Percentiles rank a stretch among this genome's conserved stretches.
phyloP scores from a whole-genome alignment of 92 coral and sea anemone species.

The Siderastrea siderea region DNA sequence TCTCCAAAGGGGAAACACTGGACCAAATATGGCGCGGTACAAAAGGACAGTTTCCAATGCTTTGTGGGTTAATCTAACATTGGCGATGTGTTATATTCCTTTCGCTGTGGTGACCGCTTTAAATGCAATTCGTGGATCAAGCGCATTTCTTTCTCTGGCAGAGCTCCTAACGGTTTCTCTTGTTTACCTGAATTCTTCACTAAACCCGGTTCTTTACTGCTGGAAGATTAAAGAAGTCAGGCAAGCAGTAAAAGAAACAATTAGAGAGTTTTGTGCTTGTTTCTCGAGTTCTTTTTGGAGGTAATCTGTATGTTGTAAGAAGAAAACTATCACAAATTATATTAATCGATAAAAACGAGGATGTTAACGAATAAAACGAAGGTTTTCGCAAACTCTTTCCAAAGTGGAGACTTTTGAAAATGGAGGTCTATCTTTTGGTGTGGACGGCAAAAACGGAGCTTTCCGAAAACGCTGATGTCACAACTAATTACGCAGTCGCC shows the following conservation, averaged over 20 bases:
- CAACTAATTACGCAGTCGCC: no score
- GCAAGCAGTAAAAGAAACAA: constrained; percentile 49
- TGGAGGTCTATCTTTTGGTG: no score
- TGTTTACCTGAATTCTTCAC: constrained; percentile 53
- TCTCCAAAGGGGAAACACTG: neutral
- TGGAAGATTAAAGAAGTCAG: constrained; percentile 66
- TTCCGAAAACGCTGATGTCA: no score
- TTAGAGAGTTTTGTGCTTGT: neutral
- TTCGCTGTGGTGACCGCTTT: neutral
- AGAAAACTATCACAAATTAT: no score
- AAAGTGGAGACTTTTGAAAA: no score
- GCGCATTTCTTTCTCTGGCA: neutral
- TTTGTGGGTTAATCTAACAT: constrained; percentile 5
- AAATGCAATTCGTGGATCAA: constrained; percentile 3
- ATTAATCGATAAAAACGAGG: no score
- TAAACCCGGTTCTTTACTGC: constrained; percentile 60
- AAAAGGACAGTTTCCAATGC: constrained; percentile 29
- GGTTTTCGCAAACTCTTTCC: no score
- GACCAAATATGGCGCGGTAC: constrained; percentile 22
- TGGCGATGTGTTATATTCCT: constrained; percentile 14
- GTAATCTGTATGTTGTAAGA: no score
- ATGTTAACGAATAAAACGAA: no score
- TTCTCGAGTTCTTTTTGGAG: no score
- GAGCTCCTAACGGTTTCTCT: neutral
- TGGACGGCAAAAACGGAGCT: no score